Percentiles rank a stretch among this genome's conserved stretches.
phyloP scores from a whole-genome alignment of 2,888 invertebrate species.

The Eugnorisma glareosa region DNA sequence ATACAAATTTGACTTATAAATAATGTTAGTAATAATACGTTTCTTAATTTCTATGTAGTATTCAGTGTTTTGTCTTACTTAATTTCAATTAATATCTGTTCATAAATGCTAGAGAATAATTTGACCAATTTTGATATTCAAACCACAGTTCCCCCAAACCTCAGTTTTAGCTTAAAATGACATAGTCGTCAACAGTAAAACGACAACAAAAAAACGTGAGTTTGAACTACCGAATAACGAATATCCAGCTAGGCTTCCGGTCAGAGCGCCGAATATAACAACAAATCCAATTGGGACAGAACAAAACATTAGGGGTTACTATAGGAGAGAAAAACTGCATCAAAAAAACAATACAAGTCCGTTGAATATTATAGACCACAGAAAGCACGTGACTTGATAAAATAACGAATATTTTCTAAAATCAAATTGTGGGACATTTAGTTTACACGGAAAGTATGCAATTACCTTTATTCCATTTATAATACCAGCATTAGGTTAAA shows the following conservation, averaged over 20 bases:
- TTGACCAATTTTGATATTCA: not conserved
- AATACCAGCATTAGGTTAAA: slow-evolving; percentile 44
- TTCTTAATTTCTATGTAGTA: too few relatives aligned
- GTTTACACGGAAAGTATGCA: slow-evolving; percentile 11
- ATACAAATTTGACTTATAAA: too few relatives aligned
- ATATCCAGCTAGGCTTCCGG: not conserved
- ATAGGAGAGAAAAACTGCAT: too few relatives aligned
- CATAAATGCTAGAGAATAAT: not conserved
- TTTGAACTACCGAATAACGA: not conserved
- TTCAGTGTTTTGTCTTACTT: not conserved
- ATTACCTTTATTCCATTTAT: slow-evolving; percentile 24
- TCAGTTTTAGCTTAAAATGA: not conserved
- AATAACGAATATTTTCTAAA: not conserved
- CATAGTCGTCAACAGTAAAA: not conserved
- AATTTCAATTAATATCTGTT: not conserved
- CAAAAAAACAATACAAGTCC: not conserved
- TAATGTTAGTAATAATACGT: too few relatives aligned
- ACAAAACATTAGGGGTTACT: not conserved
- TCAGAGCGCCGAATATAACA: not conserved
- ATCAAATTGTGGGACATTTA: not conserved
- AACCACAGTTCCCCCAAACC: not conserved
- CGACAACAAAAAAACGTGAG: not conserved
- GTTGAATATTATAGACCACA: too few relatives aligned
- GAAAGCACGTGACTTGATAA: not conserved
- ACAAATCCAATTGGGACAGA: not conserved